Evolutionary conservation across 2,888 invertebrate species (phyloP).

Genomic region (Anodontia alba): DNA sequence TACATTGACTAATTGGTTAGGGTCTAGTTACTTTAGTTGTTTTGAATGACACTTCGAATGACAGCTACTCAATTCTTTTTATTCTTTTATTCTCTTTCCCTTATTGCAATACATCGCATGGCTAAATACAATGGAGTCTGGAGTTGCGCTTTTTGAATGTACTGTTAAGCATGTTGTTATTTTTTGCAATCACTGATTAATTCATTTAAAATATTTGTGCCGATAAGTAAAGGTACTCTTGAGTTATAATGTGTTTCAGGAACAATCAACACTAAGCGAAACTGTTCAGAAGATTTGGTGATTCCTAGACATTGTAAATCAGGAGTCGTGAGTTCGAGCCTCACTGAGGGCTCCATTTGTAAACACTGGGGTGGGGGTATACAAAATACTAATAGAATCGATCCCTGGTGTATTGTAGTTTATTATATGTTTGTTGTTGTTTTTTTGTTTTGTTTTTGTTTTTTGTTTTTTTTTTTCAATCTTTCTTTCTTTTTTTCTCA

Average conservation of each 20-base stretch:
- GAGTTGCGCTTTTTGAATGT: slow-evolving; percentile 25
- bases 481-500: too few relatives aligned
- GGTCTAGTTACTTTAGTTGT: slow-evolving; percentile 17
- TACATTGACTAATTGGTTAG: slow-evolving; percentile 25
- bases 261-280: slow-evolving; percentile 29
- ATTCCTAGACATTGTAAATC: slow-evolving; percentile 27
- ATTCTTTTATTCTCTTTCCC: slow-evolving; percentile 21
- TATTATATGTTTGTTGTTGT: too few relatives aligned
- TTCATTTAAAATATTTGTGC: slow-evolving; percentile 28
- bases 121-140: slow-evolving; percentile 29
- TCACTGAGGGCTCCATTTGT: too few relatives aligned
- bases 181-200: slow-evolving; percentile 1
- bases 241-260: slow-evolving; percentile 24
- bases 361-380: too few relatives aligned
- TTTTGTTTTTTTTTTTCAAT: too few relatives aligned
- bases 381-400: too few relatives aligned
- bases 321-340: slow-evolving; percentile 31
- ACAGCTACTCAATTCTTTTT: slow-evolving; percentile 23
- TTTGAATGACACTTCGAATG: slow-evolving; percentile 22
- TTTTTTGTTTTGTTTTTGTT: too few relatives aligned
- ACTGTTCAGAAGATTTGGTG: not conserved
- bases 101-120: slow-evolving; percentile 28
- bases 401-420: too few relatives aligned
- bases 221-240: slow-evolving; percentile 30
- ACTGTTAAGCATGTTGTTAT: slow-evolving; percentile 21